These are phyloP conservation scores for Omphaloscelis lunosa DNA, from an alignment of 2,888 invertebrate species.

Conservation along the genomic window DNA sequence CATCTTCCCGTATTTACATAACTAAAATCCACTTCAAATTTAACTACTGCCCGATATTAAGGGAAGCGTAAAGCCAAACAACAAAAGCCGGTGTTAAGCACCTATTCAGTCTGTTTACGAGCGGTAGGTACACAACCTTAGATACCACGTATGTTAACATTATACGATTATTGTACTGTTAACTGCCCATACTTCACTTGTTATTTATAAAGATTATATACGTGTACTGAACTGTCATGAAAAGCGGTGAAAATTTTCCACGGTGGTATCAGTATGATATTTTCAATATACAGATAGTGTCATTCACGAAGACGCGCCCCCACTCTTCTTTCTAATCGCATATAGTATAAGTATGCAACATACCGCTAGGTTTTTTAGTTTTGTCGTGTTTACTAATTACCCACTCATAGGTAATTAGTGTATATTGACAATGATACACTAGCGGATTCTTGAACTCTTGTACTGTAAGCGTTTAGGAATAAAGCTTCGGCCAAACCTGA, in stretches of 20 bases:
- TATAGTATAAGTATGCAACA: too few species aligned
- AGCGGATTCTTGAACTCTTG: too few species aligned
- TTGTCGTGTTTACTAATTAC: too few species aligned
- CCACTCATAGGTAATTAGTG: too few species aligned
- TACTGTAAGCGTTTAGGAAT: too few species aligned
- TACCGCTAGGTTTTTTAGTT: too few species aligned
- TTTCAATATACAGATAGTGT: not conserved
- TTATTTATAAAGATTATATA: constrained; percentile 49
- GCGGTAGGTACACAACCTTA: constrained; percentile 15
- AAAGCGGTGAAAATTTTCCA: constrained; percentile 27
- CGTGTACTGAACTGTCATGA: constrained; percentile 25
- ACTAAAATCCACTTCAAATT: not conserved
- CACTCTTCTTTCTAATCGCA: too few species aligned
- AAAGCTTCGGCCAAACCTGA: too few species aligned
- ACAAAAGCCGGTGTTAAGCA: constrained; percentile 19
- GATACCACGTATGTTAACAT: constrained; percentile 37
- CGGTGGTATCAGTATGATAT: constrained; percentile 18
- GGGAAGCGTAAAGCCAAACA: constrained; percentile 8
- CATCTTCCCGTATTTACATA: not conserved
- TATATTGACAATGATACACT: too few species aligned
- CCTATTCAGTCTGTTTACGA: constrained; percentile 44
- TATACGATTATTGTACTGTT: constrained; percentile 55
- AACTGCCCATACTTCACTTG: constrained; percentile 36
- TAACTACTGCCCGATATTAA: not conserved
- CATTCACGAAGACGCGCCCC: too few species aligned